Evolutionary conservation across 2,797 vertebrate genomes (phyloP), one percentile per base, ranked within the genome.

Genomic region (Hyperoplus lanceolatus): DNA sequence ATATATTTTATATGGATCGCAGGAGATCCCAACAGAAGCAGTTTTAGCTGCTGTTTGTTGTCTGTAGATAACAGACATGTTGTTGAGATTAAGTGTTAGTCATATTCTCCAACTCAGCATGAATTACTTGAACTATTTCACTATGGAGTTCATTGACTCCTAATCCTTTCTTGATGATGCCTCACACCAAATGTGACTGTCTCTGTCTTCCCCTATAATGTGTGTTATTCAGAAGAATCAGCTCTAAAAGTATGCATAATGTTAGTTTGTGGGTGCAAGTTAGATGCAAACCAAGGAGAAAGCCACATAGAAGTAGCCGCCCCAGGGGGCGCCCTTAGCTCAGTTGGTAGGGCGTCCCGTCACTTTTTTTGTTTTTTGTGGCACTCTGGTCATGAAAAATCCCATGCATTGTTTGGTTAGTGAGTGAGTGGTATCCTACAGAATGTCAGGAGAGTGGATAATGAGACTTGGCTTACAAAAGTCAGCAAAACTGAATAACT

Each of bases 1-100:
- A 84, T 80, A 46, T 59, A 80, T 70, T 63, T 69, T 43, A 29
- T 50, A 84, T 51, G 39, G 60, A 51, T 58, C 57, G 9, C 54
- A 76, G 13, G 14, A 49, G n/a, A 55, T 62, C 51, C 56, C 15
- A 69, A 18, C 21, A 16, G 11, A 41, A 57, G 50, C 15, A 15
- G 42, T 46, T 64, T n/a, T 13, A 63, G 62, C 29, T 70, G 41
- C 7, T 53, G 59, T 56, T 79, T 61, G 9, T 51, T 69, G 54
- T 45, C 39, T 65, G 45, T 13, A 46, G 65, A 72, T 21, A 29
- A 49, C n/a, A 58, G 29, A 46, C 8, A 6, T n/a, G 21, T 15
- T 48, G 46, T 12, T 15, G 21, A 60, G 48, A 80, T 69, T 5
- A 67, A 70, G 65, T 82, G 10, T 81, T 60, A 77, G 61, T 29